Evolutionary conservation across 2,113 vertebrate genomes (phyloP), one percentile per base, ranked within the genome.

Genomic region (Acrocephalus arundinaceus): DNA sequence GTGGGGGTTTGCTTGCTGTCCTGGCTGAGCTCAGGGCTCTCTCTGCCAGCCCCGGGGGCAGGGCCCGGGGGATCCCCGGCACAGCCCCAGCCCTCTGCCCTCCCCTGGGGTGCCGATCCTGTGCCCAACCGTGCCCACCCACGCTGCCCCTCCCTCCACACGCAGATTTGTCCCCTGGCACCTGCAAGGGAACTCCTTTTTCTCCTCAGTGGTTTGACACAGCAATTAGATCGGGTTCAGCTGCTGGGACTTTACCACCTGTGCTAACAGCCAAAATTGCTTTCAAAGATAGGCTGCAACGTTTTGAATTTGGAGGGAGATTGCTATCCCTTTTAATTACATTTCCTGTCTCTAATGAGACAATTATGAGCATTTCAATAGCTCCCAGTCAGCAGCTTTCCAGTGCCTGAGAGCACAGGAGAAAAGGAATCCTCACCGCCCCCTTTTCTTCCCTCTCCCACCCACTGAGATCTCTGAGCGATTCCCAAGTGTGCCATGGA

Each of bases 251-350:
- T 45, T 86, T 75, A 52, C 45, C 84, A 78, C 93, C 96, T 95
- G 89, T 45, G 31, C 73, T 93, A 89, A 87, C n/a, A 51, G 66
- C 37, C 66, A 87, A 76, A 95, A 90, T 90, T 80, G 78, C 74
- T 78, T 87, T 91, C 57, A 67, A 91, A 90, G 84, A 75, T 3
- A 76, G 81, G 85, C 41, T 22, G 41, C 30, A 17, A 73, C 35
- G 55, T 33, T 91, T 68, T 79, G 84, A 75, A 85, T 72, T 82
- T 78, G 74, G n/a, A 87, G 65, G 65, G 94, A 86, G 71, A 82
- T 82, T 83, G 24, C 87, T 85, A 57, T 85, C 85, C 70, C 82
- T 83, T 93, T 87, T 94, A 93, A 91, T 96, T 93, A 91, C 54
- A 87, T 94, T 91, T 94, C 85, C 77, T 89, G 66, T 70, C 89